Conservation (phyloP, 2,797 vertebrate genomes). For the Tapera naevia region DNA sequence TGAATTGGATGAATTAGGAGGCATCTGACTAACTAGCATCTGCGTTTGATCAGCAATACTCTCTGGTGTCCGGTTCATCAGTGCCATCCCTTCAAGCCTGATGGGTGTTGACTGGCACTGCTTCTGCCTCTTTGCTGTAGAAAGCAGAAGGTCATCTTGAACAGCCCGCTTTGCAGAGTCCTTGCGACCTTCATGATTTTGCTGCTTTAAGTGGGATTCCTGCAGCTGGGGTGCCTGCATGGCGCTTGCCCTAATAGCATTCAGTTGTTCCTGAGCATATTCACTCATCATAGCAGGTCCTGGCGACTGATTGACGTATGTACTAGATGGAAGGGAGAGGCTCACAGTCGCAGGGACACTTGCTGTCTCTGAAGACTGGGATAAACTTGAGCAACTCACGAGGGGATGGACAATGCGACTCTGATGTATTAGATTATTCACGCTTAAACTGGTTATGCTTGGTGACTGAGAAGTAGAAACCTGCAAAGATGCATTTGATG, state of each 20-base stretch:
- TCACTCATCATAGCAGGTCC: slow-evolving; percentile 82
- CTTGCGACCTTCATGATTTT: slow-evolving; percentile 84
- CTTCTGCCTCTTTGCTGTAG: slow-evolving; percentile 90
- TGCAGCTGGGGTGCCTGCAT: slow-evolving; percentile 79
- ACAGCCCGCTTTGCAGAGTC: slow-evolving; percentile 90
- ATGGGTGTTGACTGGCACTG: slow-evolving; percentile 81
- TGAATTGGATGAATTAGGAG: slow-evolving; percentile 80
- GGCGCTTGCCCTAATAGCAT: slow-evolving; percentile 75
- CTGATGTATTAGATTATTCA: slow-evolving; percentile 92
- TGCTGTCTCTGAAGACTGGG: slow-evolving; percentile 71
- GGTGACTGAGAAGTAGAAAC: slow-evolving; percentile 84
- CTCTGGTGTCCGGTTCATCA: slow-evolving; percentile 72
- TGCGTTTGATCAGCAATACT: slow-evolving; percentile 84
- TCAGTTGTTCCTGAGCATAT: slow-evolving; percentile 87
- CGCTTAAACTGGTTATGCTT: slow-evolving; percentile 87
- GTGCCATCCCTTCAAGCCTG: slow-evolving; percentile 85
- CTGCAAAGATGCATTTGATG: slow-evolving; percentile 78
- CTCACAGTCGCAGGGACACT: slow-evolving; percentile 70
- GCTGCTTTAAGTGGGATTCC: slow-evolving; percentile 79
- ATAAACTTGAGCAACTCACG: slow-evolving; percentile 83
- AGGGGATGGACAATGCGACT: slow-evolving; percentile 84
- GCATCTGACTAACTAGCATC: slow-evolving; percentile 86
- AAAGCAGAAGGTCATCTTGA: slow-evolving; percentile 89
- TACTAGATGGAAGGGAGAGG: slow-evolving; percentile 80
- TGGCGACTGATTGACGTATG: slow-evolving; percentile 81